Base-by-base conservation (phyloP, 2,888 invertebrate genomes). In the Acleris holmiana region DNA sequence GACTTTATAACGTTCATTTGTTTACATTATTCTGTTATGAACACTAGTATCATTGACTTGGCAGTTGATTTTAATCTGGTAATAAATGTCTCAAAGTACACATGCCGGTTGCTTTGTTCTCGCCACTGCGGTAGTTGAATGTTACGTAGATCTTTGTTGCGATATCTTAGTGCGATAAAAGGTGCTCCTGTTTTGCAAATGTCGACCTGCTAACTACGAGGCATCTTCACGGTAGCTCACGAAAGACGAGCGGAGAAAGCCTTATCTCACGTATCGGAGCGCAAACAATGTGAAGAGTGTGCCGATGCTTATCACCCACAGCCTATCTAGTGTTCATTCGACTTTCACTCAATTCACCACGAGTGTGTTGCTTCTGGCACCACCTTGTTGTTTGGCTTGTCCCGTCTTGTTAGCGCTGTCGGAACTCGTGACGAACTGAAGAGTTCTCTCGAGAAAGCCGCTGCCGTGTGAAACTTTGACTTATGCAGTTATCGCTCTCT, bases 261-360 rank as follows among this genome's bases (percentile, higher is more conserved):
- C 83, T 89, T 91, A 91, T 91, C 91, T 87, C 78, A 79, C 79
- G 82, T 86, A 91, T 89, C 89, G 83, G 82, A 83, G 82, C 84
- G 84, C 82, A 81, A 87, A 91, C 91, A 90, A 91, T 88, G 88
- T 79, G 85, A 85, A 85, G 88, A 90, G 88, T 88, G 84, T 86
- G 89, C 83, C 82, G 89, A 88, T 86, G 80, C 78, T 85, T 90
- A 92, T 91, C 91, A 79, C 77, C 75, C 76, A 76, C 78, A 81
- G 82, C 79, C 79, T 84, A 88, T 87, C 86, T 78, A 84, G 85
- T 84, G 84, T 78, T 80, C 77, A 85, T 84, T 85, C 76, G 80
- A 88, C 88, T 89, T 89, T 89, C 89, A 86, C 88, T 85, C 78
- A 72, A 71, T 72, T 68, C 70, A 72, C 75, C 73, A 64, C 64